Evolutionary conservation across 1,140 invertebrate genomes (phyloP).

Genomic region (Lepidurus packardi): DNA sequence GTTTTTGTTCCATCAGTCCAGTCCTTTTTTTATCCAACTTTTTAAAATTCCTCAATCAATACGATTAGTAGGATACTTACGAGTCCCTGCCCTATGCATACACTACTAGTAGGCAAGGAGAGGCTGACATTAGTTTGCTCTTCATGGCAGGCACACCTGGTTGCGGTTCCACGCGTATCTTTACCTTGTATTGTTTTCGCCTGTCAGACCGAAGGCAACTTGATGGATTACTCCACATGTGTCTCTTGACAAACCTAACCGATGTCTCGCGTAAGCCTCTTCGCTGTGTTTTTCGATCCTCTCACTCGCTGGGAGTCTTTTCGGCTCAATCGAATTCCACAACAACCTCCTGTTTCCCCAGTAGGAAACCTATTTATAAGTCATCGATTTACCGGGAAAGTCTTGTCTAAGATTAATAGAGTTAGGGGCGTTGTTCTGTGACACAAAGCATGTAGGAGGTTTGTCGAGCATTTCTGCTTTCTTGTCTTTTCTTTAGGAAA

Average conservation of each 20-base stretch:
- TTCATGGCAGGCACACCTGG: constrained; percentile 7
- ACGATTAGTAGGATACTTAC: constrained; percentile 2
- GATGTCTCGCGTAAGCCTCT: background rate
- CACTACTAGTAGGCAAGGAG: background rate
- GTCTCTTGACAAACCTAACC: background rate
- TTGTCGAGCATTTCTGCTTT: too few species aligned
- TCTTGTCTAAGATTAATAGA: background rate
- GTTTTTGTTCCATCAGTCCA: background rate
- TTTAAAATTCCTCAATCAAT: constrained; percentile 10
- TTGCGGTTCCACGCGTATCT: constrained; percentile 13
- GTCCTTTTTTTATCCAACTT: background rate
- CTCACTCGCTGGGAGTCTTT: background rate
- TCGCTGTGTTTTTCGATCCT: background rate
- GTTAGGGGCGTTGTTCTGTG: background rate
- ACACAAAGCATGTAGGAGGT: background rate
- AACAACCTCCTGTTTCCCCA: background rate
- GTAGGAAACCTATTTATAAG: background rate
- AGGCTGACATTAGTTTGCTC: constrained; percentile 9
- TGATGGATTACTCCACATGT: constrained; percentile 16
- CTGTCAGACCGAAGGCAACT: constrained; percentile 5
- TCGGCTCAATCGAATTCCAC: constrained; percentile 15
- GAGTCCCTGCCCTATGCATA: background rate
- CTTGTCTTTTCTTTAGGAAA: too few species aligned
- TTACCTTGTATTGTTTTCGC: background rate
- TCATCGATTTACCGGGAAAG: background rate